These are phyloP conservation scores for Melanotaenia pygmaea DNA, from an alignment of 2,797 vertebrate species.

Conservation along the genomic window DNA sequence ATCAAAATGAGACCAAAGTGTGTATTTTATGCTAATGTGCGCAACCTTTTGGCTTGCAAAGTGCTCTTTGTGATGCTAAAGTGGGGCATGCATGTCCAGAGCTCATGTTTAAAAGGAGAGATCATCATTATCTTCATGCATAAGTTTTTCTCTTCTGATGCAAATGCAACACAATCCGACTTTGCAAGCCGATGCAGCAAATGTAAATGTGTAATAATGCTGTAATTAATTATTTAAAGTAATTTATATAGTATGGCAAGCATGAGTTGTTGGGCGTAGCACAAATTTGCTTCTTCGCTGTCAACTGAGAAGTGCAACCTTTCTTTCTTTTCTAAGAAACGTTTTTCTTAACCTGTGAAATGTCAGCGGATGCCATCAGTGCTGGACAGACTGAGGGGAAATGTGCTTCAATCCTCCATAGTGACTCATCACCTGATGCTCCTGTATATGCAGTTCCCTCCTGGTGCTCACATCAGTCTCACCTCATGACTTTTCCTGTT, in stretches of 20 bases:
- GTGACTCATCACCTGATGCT: background rate
- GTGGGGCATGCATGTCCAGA: background rate
- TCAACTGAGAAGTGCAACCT: conserved; percentile 28
- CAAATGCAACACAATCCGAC: conserved; percentile 74
- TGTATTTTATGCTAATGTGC: background rate
- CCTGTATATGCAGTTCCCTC: background rate
- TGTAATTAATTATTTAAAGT: conserved; percentile 87
- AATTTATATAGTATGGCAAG: conserved; percentile 81
- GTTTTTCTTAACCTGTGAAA: conserved; percentile 17
- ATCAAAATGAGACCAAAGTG: background rate
- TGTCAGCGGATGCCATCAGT: background rate
- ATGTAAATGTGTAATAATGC: conserved; percentile 78
- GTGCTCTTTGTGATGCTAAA: conserved; percentile 5
- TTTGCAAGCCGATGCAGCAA: conserved; percentile 46
- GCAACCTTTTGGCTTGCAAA: background rate
- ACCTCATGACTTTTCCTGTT: conserved; percentile 9
- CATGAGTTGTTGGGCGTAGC: conserved; percentile 77
- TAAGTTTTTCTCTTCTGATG: conserved; percentile 31
- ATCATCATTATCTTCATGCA: conserved; percentile 23
- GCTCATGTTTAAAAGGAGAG: background rate
- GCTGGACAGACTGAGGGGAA: conserved; percentile 15
- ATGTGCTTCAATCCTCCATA: conserved; percentile 51
- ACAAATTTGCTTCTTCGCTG: conserved; percentile 61
- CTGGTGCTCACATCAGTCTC: conserved; percentile 44
- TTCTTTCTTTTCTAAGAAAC: background rate